Base-by-base conservation (phyloP, 1,140 invertebrate species). In the Caenorhabditis tropicalis region DNA sequence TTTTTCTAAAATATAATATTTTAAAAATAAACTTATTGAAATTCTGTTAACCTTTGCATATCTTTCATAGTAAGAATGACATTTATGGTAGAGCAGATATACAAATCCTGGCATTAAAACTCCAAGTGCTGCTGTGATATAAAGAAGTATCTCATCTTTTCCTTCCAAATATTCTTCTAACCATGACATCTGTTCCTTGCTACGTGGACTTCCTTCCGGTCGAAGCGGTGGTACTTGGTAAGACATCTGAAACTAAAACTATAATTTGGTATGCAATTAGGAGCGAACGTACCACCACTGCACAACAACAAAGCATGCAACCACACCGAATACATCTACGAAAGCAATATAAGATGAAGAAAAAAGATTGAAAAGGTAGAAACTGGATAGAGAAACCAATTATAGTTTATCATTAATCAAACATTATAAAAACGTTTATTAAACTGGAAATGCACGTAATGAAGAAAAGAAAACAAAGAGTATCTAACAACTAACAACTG, bases 91-190 rank as follows among this genome's bases (percentile, higher is more conserved):
- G 65, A 87, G 56, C 0, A 87, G 33, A 53, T 87, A 87, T 36
- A 87, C 83, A 19, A 87, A 19, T 31, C 85, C 86, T 2, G 86
- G 86, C 82, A 87, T 74, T 10, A 87, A 15, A 4, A 87, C 86
- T 24, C 86, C 86, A 15, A 87, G 36, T 21, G 81, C 49, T n/a
- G 86, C 86, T n/a, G 86, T 87, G 2, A 87, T 36, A 36, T 87
- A 87, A 6, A 87, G 83, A 43, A 87, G 86, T n/a, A 87, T 21
- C 16, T 87, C 86, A 51, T 87, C 86, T 39, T 85, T 82, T 43
- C 65, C 65, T 56, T 87, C 85, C 7, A 81, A 16, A 24, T 74
- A 81, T 21, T 84, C 83, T 43, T 84, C 70, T 2, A 49, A 31
- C 83, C 49, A 84, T 53, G 31, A 31, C 46, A 49, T 46, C 10